Conservation (phyloP, 2,888 invertebrate species). For the Petrophora chlorosata region DNA sequence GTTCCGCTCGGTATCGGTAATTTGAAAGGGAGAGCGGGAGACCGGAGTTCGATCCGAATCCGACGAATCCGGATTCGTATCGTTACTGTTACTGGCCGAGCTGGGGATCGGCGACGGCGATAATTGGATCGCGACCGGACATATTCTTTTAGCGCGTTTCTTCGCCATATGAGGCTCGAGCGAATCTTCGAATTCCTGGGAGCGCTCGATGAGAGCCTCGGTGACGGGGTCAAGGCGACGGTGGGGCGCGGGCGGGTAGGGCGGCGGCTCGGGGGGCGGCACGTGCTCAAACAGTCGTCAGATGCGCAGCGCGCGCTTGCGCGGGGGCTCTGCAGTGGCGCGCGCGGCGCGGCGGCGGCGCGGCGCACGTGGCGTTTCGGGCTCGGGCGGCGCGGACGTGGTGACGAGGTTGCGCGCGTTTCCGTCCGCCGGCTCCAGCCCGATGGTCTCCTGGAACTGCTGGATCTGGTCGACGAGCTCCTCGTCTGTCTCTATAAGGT, state of each 20-base stretch:
- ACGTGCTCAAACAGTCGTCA: slow-evolving; percentile 6
- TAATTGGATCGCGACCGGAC: too few relatives aligned
- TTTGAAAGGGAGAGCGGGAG: too few relatives aligned
- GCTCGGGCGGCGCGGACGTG: slow-evolving; percentile 67
- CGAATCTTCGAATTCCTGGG: not conserved
- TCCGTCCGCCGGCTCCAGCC: slow-evolving; percentile 57
- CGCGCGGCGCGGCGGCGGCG: slow-evolving; percentile 35
- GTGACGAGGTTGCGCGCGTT: slow-evolving; percentile 74
- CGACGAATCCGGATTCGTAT: not conserved
- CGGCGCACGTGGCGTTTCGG: slow-evolving; percentile 63
- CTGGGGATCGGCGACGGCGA: not conserved
- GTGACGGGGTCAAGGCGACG: not conserved
- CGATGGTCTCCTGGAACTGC: slow-evolving; percentile 68
- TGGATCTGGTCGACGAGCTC: slow-evolving; percentile 66
- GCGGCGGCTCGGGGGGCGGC: not conserved
- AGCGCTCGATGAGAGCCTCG: not conserved
- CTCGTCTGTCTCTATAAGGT: slow-evolving; percentile 70
- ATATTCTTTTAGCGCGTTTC: too few relatives aligned
- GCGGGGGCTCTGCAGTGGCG: slow-evolving; percentile 30
- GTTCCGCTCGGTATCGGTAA: too few relatives aligned
- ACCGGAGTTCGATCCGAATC: too few relatives aligned
- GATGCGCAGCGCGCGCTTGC: slow-evolving; percentile 49
- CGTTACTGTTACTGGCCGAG: not conserved
- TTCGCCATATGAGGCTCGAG: too few relatives aligned
- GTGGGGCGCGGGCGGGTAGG: not conserved